Evolutionary conservation across 2,888 invertebrate genomes (phyloP), one percentile per base, ranked within the genome.

Genomic region (Agriotes lineatus): DNA sequence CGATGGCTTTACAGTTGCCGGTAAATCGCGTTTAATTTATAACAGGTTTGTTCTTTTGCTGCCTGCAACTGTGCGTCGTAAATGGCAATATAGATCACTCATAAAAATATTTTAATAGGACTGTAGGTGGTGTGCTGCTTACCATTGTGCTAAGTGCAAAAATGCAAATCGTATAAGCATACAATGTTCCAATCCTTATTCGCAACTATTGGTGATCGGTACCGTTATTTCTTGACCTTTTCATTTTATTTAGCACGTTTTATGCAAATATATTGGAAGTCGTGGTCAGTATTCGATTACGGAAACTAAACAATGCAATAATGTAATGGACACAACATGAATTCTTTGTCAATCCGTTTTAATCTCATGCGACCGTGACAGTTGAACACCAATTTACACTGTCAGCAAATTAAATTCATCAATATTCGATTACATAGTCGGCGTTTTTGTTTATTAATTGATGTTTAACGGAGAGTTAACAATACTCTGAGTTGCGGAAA

Each of bases 101-200:
- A 14, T 30, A 30, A 44, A 52, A 42, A 22, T 42, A 33, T 25
- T 62, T 42, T 50, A 50, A 61, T 50, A 37, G 20, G 30, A 9
- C 45, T 22, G 56, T 64, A 57, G 64, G 44, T 22, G 56, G 56
- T 45, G 64, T 57, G 42, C 45, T 57, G 35, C 57, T 64, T 64
- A 35, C 64, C 14, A 57, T 64, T 64, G 64, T 64, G 37, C 25
- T 64, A 37, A 2, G 45, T 20, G 14, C 7, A 45, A 62, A 57
- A 56, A 62, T 61, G 37, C 14, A 61, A 57, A 62, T 78, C 73
- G 74, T 78, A 80, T 81, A 80, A 80, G 81, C 80, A 80, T 81
- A 81, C 81, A 81, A 81, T 81, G 79, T 80, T 78, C 76, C 77
- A 75, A 76, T 80, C 74, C 78, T 80, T 80, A 80, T 81, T 80